These are phyloP conservation scores for Syngnathoides biaculeatus DNA, from an alignment of 2,113 vertebrate genomes.

Conservation along the genomic window DNA sequence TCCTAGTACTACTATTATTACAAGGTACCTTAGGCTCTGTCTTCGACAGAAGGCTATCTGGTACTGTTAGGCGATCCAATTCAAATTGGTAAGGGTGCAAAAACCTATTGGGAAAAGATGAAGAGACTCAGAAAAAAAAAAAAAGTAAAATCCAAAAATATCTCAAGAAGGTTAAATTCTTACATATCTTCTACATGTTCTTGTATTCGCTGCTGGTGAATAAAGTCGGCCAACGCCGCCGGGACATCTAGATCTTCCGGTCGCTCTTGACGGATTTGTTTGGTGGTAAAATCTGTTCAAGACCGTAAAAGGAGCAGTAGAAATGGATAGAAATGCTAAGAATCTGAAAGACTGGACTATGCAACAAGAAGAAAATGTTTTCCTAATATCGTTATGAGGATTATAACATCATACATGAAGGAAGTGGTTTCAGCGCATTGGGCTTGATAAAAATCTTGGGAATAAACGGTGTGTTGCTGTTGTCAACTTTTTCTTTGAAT, in stretches of 20 bases:
- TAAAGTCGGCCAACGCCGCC: slow-evolving; percentile 88
- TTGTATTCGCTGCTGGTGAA: slow-evolving; percentile 90
- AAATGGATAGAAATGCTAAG: background rate
- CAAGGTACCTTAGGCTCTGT: slow-evolving; percentile 80
- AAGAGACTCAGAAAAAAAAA: background rate
- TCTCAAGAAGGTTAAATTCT: slow-evolving; percentile 35
- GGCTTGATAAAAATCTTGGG: slow-evolving; percentile 93
- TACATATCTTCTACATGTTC: slow-evolving; percentile 90
- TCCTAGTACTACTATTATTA: background rate
- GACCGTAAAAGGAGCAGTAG: background rate
- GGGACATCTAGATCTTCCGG: slow-evolving; percentile 91
- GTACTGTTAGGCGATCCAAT: slow-evolving; percentile 80
- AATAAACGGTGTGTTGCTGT: slow-evolving; percentile 92
- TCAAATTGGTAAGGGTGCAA: slow-evolving; percentile 94
- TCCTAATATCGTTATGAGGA: background rate
- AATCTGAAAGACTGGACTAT: background rate
- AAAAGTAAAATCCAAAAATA: background rate
- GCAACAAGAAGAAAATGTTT: background rate
- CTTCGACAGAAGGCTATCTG: slow-evolving; percentile 77
- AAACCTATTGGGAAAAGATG: slow-evolving; percentile 74
- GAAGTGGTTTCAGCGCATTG: slow-evolving; percentile 86
- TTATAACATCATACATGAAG: slow-evolving; percentile 77
- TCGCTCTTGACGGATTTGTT: slow-evolving; percentile 79
- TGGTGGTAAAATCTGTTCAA: slow-evolving; percentile 77
- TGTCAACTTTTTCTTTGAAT: slow-evolving; percentile 92